Evolutionary conservation across 2,113 vertebrate genomes (phyloP).

Genomic region (Tychaedon coryphoeus): DNA sequence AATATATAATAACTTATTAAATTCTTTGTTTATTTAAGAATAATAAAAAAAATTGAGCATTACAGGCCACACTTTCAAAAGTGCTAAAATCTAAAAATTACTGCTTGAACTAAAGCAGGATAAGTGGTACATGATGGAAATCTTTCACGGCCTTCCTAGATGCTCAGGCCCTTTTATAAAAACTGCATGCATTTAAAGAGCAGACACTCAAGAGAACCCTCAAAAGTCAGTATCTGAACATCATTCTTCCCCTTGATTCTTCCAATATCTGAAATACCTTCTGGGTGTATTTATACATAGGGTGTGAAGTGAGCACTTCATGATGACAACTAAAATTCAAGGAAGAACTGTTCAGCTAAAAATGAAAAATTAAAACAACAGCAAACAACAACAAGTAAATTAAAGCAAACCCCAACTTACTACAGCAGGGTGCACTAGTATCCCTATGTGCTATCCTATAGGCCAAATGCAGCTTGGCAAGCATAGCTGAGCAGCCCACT

Average conservation of each 20-base stretch:
- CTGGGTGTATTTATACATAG: not conserved
- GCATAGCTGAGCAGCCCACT: not conserved
- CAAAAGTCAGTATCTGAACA: not conserved
- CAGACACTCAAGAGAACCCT: not conserved
- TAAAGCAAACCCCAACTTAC: not conserved
- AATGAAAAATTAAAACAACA: not conserved
- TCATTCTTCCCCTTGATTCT: not conserved
- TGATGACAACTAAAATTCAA: not conserved
- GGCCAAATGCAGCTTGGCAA: not conserved
- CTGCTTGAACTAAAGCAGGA: not conserved
- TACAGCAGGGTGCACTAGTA: not conserved
- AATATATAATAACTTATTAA: not conserved
- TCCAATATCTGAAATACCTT: not conserved
- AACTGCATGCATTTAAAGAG: not conserved
- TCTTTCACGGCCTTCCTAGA: not conserved
- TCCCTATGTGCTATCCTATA: not conserved
- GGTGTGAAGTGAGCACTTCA: not conserved
- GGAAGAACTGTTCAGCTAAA: not conserved
- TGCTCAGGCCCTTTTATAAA: not conserved
- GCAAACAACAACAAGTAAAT: not conserved
- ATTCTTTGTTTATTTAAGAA: not conserved
- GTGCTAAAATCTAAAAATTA: not conserved
- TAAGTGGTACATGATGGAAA: not conserved
- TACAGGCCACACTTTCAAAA: not conserved
- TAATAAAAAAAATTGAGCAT: not conserved